A percentile compares a stretch with the other conserved stretches of the same genome.
Conservation (phyloP, 2,797 vertebrate species). For the Bradypus variegatus region DNA sequence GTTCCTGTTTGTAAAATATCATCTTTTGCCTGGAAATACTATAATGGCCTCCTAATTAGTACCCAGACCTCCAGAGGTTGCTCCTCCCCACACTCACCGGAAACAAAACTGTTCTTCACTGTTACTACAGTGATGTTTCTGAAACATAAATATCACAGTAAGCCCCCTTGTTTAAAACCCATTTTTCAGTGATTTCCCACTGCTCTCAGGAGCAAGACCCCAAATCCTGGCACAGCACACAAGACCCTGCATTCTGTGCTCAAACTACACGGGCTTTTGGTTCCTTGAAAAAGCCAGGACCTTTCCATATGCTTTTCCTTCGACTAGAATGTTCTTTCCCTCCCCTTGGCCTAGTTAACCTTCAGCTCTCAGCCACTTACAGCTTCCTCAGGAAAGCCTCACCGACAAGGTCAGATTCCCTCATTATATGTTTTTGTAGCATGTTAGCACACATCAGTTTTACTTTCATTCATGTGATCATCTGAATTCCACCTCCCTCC, state of each 20-base stretch:
- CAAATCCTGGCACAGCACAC: background rate
- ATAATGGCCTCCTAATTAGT: background rate
- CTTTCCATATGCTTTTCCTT: background rate
- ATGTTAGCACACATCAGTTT: background rate
- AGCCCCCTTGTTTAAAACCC: background rate
- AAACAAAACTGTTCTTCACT: background rate
- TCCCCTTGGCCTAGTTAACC: background rate
- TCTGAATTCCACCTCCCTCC: background rate
- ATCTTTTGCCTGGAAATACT: background rate
- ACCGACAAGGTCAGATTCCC: background rate
- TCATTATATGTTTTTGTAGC: background rate
- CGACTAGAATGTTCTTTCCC: background rate
- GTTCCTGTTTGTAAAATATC: background rate
- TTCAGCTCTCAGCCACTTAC: background rate
- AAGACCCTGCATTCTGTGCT: background rate
- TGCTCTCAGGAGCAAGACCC: background rate
- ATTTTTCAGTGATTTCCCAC: background rate
- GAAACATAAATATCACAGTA: constrained; percentile 9
- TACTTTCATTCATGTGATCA: background rate
- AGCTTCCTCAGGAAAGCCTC: background rate
- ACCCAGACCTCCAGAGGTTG: background rate
- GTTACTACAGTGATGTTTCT: background rate
- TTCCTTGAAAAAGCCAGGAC: constrained; percentile 16
- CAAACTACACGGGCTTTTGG: background rate
- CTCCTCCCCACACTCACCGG: background rate